These are phyloP conservation scores for Philotrypesis tridentata DNA, from an alignment of 1,140 invertebrate species.

Conservation along the genomic window DNA sequence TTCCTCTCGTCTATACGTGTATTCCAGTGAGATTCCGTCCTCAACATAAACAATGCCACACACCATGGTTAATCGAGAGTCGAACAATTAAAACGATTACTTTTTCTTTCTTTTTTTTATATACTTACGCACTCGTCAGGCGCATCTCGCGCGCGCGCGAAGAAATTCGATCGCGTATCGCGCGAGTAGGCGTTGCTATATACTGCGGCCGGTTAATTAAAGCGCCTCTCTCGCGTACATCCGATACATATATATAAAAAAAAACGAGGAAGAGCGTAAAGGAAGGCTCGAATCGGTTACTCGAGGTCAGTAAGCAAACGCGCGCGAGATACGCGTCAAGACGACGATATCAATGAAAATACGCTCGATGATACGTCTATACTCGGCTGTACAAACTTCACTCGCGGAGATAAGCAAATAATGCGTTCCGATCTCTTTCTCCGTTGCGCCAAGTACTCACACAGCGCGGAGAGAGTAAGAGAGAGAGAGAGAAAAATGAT, in stretches of 20 bases:
- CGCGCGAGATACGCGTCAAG: background rate
- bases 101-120: background rate
- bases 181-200: too few species aligned
- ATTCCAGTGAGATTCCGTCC: background rate
- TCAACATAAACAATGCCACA: slow-evolving; percentile 17
- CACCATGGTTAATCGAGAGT: too few species aligned
- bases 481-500: background rate
- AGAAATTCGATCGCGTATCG: too few species aligned
- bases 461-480: too few species aligned
- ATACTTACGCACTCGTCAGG: background rate
- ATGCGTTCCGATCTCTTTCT: slow-evolving; percentile 12
- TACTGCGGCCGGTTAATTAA: too few species aligned
- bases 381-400: background rate
- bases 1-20: background rate
- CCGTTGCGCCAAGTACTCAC: too few species aligned
- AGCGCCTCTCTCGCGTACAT: too few species aligned
- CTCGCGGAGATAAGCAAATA: slow-evolving; percentile 17
- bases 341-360: slow-evolving; percentile 14
- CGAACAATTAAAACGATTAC: background rate
- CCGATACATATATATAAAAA: background rate
- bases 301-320: background rate
- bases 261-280: background rate
- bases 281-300: background rate
- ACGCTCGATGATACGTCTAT: background rate
- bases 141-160: too few species aligned